phyloP scores from a whole-genome alignment of 2,113 vertebrate genomes.

The Macaca nemestrina region DNA sequence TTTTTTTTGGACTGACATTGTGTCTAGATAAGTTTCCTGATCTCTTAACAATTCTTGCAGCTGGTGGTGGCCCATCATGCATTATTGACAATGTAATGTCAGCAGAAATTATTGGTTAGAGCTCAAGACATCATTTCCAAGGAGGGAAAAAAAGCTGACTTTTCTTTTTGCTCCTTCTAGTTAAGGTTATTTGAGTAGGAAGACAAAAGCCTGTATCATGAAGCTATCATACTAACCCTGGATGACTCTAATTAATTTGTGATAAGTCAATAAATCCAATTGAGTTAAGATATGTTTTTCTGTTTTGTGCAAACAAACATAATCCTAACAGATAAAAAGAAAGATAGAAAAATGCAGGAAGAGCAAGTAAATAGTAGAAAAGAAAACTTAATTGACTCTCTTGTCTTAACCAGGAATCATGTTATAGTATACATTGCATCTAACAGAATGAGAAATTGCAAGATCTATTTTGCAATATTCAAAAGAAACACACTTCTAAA shows the following conservation, averaged over 20 bases:
- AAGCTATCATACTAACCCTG: not conserved
- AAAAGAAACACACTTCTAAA: not conserved
- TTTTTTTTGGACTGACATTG: not conserved
- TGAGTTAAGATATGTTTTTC: not conserved
- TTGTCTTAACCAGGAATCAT: not conserved
- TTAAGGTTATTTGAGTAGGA: not conserved
- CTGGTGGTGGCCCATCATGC: rapidly evolving
- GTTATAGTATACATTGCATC: not conserved
- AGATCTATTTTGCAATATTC: not conserved
- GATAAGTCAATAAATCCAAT: not conserved
- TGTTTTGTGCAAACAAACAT: not conserved
- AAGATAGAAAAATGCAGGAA: not conserved
- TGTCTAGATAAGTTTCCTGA: not conserved
- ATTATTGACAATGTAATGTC: not conserved
- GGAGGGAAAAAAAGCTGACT: not conserved
- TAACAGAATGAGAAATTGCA: not conserved
- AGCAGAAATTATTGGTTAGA: not conserved
- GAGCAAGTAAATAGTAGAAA: not conserved
- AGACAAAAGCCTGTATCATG: not conserved
- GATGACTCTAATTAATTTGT: not conserved
- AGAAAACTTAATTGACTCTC: not conserved
- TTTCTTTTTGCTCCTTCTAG: not conserved
- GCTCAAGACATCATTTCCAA: not conserved
- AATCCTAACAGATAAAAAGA: not conserved
- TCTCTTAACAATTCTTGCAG: not conserved